phyloP scores from a whole-genome alignment of 2,888 invertebrate genomes.

The Parthenolecanium corni region DNA sequence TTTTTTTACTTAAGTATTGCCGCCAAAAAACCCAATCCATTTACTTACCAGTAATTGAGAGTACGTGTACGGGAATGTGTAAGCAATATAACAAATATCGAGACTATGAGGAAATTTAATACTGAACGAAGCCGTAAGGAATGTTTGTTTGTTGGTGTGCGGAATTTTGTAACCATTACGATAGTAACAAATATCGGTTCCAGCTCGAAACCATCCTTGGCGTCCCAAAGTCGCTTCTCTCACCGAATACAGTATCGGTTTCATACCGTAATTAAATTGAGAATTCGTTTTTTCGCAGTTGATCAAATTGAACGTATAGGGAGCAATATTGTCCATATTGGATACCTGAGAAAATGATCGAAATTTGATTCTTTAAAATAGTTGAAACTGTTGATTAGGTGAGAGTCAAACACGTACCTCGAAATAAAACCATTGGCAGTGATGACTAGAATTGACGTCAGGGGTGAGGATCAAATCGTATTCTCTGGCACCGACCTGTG shows the following conservation, averaged over 20 bases:
- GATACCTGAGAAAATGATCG: slow-evolving; percentile 36
- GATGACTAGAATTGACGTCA: slow-evolving; percentile 64
- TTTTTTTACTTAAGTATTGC: neutral
- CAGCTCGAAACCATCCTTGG: slow-evolving; percentile 58
- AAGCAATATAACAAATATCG: slow-evolving; percentile 74
- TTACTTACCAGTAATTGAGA: slow-evolving; percentile 55
- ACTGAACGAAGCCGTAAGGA: slow-evolving; percentile 67
- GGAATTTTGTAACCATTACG: slow-evolving; percentile 58
- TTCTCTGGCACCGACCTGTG: slow-evolving; percentile 59
- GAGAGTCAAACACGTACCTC: no score
- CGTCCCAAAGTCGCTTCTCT: slow-evolving; percentile 45
- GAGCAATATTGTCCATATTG: slow-evolving; percentile 55
- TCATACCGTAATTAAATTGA: slow-evolving; percentile 81
- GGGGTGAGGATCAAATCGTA: slow-evolving; percentile 73
- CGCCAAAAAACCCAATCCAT: neutral
- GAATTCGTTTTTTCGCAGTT: slow-evolving; percentile 79
- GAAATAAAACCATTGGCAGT: slow-evolving; percentile 86
- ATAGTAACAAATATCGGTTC: slow-evolving; percentile 69
- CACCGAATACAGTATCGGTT: slow-evolving; percentile 75
- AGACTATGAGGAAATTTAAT: slow-evolving; percentile 59
- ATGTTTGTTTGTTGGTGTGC: slow-evolving; percentile 47
- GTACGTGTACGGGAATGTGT: slow-evolving; percentile 78
- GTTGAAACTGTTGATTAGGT: neutral
- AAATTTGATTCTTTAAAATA: neutral
- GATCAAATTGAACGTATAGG: slow-evolving; percentile 73